These are phyloP conservation scores for Phyllopteryx taeniolatus DNA, from an alignment of 2,113 vertebrate genomes.

Conservation along the genomic window DNA sequence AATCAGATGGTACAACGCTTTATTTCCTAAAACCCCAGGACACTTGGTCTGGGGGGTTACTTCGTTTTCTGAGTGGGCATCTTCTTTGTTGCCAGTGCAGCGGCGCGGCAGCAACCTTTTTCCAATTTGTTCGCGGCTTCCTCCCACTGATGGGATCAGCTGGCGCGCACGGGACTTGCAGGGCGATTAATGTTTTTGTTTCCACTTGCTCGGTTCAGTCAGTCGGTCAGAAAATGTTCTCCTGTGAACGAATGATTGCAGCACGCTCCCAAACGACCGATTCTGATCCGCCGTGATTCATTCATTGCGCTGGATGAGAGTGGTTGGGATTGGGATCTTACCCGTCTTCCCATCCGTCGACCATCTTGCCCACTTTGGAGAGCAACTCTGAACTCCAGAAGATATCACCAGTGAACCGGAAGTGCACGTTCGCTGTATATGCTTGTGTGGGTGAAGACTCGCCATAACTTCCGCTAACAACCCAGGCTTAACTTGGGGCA, in stretches of 20 bases:
- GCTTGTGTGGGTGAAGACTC: too few species aligned
- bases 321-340: not conserved
- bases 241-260: not conserved
- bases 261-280: not conserved
- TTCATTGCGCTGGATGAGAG: not conserved
- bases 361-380: not conserved
- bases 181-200: not conserved
- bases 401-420: too few species aligned
- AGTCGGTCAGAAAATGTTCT: not conserved
- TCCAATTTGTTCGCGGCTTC: slow-evolving; percentile 1
- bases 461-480: too few species aligned
- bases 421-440: too few species aligned
- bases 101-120: not conserved
- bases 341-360: not conserved
- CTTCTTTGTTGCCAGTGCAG: not conserved
- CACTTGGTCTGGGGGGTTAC: too few species aligned
- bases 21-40: not conserved
- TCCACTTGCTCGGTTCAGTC: not conserved
- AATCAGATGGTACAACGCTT: not conserved
- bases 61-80: not conserved
- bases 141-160: not conserved
- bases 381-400: not conserved
- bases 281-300: not conserved
- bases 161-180: not conserved
- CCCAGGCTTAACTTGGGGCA: too few species aligned